Base-by-base conservation (phyloP, 2,113 vertebrate species). In the Lycaon pictus region DNA sequence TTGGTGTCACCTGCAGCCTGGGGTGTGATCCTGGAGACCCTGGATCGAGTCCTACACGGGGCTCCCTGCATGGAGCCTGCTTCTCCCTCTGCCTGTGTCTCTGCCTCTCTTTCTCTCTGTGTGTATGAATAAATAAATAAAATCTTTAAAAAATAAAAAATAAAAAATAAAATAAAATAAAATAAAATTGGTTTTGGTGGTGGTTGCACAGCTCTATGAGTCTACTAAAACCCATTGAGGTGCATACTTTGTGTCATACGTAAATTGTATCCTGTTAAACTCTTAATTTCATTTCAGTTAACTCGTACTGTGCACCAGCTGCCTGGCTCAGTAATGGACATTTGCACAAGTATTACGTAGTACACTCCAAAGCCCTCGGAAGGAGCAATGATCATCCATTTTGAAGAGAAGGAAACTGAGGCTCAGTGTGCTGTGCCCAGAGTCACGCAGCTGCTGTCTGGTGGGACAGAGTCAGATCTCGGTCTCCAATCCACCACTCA, bases 391-490 rank as follows among this genome's bases (percentile, higher is more conserved):
- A 29, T 10, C 25, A 16, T 5, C 16, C 48, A 60, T 84, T 93
- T 48, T 67, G 83, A 83, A 95, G 71, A 85, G 27, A 8, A 71
- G 60, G 23, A 88, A 94, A 85, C 71, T n/a, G 32, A 88, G n/a
- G 65, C 23, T 89, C 25, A 43, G 51, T 2, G 29, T 67, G 35
- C 69, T 8, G 2, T 58, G 23, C 69, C 17, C 29, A 65, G 37
- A 32, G 12, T 74, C 2, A 43, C 37, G 25, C 48, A 60, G 32
- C 12, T 25, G 51, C 65, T 35, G 16, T 53, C 1, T 7, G 5
- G 7, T 5, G 5, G 29, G 27, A 4, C 5, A 27, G 17, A 71
- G 6, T 48, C 15, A 43, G 72, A 37, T 23, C 8, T 12, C 29
- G 4, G n/a, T 53, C 76, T 84, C 67, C 22, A 22, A 19, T 15